Percentiles rank a stretch among this genome's conserved stretches.
Evolutionary conservation across 2,888 invertebrate genomes (phyloP).

Genomic region (Ommatoiulus sabulosus): DNA sequence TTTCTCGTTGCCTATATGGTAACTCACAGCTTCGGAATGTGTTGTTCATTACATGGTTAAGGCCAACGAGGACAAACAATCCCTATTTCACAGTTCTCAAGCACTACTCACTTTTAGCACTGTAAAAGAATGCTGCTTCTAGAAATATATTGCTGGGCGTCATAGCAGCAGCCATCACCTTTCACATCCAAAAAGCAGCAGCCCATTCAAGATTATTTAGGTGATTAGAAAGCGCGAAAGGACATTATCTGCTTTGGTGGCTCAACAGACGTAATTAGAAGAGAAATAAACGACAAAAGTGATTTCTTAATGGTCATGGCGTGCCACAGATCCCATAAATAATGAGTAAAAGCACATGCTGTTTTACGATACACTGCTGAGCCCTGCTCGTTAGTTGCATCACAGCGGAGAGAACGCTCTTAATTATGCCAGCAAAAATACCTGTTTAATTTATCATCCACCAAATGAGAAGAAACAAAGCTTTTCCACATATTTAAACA

Average conservation of each 20-base stretch:
- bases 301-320: conserved; percentile 45
- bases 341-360: conserved; percentile 29
- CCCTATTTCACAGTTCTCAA: not conserved
- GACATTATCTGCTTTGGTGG: conserved; percentile 46
- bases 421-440: not conserved
- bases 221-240: conserved; percentile 47
- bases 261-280: conserved; percentile 47
- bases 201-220: conserved; percentile 44
- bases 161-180: conserved; percentile 2
- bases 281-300: conserved; percentile 47
- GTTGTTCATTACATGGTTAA: not conserved
- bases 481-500: not conserved
- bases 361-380: not conserved
- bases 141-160: not conserved
- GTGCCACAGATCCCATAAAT: conserved; percentile 41
- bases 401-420: not conserved
- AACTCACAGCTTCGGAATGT: not conserved
- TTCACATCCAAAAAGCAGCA: conserved; percentile 28
- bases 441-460: conserved; percentile 18
- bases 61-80: not conserved
- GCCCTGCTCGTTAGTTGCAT: not conserved
- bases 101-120: not conserved
- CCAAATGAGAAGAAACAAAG: not conserved
- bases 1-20: not conserved
- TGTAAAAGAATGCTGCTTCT: conserved; percentile 2